Base-by-base conservation (phyloP, 2,797 vertebrate genomes). In the Sciurus vulgaris region DNA sequence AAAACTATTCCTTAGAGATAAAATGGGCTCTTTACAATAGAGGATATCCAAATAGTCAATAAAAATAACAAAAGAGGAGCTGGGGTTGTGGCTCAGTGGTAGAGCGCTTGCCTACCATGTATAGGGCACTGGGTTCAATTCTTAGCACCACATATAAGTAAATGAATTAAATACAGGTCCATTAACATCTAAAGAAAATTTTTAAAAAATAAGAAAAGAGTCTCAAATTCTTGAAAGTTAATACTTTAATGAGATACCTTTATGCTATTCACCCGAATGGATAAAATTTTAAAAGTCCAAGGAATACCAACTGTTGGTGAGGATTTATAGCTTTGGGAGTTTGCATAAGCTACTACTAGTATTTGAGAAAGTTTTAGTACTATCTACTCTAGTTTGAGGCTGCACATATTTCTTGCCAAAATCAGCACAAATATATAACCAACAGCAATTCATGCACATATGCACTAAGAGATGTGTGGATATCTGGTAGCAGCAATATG, bases 261-360 rank as follows among this genome's bases (percentile, higher is more conserved):
- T 38, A 38, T 38, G 38, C 38, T 38, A 38, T 38, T 38, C 38
- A 38, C 38, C 38, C 38, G 22, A 59, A 59, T 24, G 22, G 22
- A 59, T 59, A 59, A 24, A 59, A 59, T 24, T 59, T 59, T 59
- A 59, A 24, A 59, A 35, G 3, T 44, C 12, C 61, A 56, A 44
- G 26, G 33, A 56, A 30, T 22, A 30, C 0, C 15, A 35, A 4
- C 5, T n/a, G 49, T 41, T 44, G 4, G 13, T 59, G 33, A 76
- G 5, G 30, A 17, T 7, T 18, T 26, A 6, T 14, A 74, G 5
- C 13, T 41, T 0, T 20, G 11, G 3, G 35, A 44, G 5, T 18
- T 82, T 69, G 63, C 2, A 7, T 8, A 18, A 82, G 38, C 38
- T 38, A 74, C 49, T 73, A 4, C 8, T 61, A 44, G 6, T 2